Evolutionary conservation across 1,140 invertebrate genomes (phyloP).

Genomic region (Nylanderia fulva): DNA sequence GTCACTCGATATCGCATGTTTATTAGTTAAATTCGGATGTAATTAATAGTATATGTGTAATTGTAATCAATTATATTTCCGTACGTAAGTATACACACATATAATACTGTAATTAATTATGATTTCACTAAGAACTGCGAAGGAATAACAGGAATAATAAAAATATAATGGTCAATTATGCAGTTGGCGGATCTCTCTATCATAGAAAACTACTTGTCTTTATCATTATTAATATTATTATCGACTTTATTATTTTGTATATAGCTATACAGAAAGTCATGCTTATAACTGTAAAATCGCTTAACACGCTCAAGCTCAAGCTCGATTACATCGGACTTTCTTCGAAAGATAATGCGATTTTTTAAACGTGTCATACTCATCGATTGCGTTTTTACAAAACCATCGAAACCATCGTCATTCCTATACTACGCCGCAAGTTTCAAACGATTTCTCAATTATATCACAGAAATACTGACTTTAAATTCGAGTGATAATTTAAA

Average conservation of each 20-base stretch:
- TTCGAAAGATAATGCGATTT: not conserved
- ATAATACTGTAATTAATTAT: too few species aligned
- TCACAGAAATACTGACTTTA: constrained; percentile 61
- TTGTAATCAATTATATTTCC: too few species aligned
- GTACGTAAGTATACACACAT: too few species aligned
- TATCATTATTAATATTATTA: constrained; percentile 12
- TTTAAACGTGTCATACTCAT: not conserved
- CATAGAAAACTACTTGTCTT: not conserved
- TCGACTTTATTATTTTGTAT: constrained; percentile 47
- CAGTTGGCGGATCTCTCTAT: not conserved
- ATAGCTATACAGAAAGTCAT: constrained; percentile 46
- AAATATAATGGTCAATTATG: not conserved
- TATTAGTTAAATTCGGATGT: too few species aligned
- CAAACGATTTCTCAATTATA: constrained; percentile 58
- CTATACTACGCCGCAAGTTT: constrained; percentile 18
- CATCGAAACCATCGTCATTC: not conserved
- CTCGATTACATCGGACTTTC: constrained; percentile 39
- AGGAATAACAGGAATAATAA: not conserved
- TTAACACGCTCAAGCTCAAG: constrained; percentile 36
- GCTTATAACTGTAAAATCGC: constrained; percentile 45
- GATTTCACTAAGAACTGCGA: too few species aligned
- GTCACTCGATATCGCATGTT: too few species aligned
- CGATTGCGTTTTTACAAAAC: constrained; percentile 2
- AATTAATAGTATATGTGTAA: too few species aligned
- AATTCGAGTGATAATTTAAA: constrained; percentile 42